Evolutionary conservation across 2,888 invertebrate species (phyloP).

Genomic region (Alcis repandata): DNA sequence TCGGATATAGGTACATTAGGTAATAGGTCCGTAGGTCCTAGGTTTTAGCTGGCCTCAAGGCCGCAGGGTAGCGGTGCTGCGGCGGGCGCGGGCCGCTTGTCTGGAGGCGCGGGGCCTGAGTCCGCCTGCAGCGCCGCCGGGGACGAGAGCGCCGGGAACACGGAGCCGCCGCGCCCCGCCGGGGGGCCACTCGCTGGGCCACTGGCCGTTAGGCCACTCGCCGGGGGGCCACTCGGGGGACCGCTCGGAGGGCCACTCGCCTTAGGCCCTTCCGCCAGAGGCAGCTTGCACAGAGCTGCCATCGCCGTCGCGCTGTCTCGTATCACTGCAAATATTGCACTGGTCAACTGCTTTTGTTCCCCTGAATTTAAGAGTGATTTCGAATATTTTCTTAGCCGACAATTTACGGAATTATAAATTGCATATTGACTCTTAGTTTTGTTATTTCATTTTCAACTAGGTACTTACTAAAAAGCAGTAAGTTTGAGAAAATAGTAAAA

Average conservation of each 20-base stretch:
- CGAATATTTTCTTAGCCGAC: no score
- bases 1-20: no score
- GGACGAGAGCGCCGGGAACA: constrained; percentile 60
- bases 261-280: constrained; percentile 39
- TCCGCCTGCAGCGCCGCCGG: constrained; percentile 57
- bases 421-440: no score
- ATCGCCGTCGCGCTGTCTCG: constrained; percentile 77
- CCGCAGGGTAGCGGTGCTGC: background rate
- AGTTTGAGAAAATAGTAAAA: no score
- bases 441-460: no score
- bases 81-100: background rate
- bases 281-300: constrained; percentile 73
- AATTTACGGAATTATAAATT: no score
- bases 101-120: constrained; percentile 38
- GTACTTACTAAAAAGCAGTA: no score
- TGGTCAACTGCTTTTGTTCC: no score
- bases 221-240: constrained; percentile 33
- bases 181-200: constrained; percentile 33
- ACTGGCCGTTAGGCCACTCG: no score
- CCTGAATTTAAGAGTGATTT: no score
- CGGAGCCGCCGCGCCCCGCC: constrained; percentile 50
- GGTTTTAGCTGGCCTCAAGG: constrained; percentile 12
- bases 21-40: background rate
- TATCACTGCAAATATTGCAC: constrained; percentile 62
- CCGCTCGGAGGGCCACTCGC: no score